Percentiles rank a stretch among this genome's conserved stretches.
phyloP scores from a whole-genome alignment of 2,888 invertebrate genomes.

The Trissolcus brochymenae region DNA sequence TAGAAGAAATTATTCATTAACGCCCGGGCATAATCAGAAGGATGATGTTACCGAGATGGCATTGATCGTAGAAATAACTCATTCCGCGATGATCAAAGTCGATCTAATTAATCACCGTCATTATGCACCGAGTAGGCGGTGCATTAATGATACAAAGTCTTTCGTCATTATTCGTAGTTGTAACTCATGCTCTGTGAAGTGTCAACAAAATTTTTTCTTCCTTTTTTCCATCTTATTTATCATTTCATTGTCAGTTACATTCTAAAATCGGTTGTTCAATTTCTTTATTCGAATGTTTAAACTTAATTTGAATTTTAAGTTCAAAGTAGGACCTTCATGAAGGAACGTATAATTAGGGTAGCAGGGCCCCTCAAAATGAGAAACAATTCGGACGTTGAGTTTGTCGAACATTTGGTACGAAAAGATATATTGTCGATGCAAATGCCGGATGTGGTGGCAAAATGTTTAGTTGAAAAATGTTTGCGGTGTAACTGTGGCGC shows the following conservation, averaged over 20 bases:
- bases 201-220: constrained; percentile 22
- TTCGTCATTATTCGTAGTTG: constrained; percentile 30
- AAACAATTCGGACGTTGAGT: too few species aligned
- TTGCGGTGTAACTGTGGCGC: constrained; percentile 39
- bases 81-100: constrained; percentile 45
- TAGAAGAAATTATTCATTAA: constrained; percentile 8
- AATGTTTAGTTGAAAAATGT: constrained; percentile 50
- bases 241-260: constrained; percentile 6
- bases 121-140: constrained; percentile 39
- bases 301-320: too few species aligned
- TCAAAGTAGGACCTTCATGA: too few species aligned
- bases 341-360: too few species aligned
- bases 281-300: too few species aligned
- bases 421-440: neutral
- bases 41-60: constrained; percentile 31
- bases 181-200: constrained; percentile 11
- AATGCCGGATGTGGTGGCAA: constrained; percentile 36
- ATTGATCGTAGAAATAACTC: constrained; percentile 54
- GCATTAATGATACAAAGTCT: constrained; percentile 40
- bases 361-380: too few species aligned
- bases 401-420: too few species aligned
- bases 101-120: constrained; percentile 51
- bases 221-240: constrained; percentile 4
- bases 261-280: neutral
- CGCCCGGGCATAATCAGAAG: constrained; percentile 4